Evolutionary conservation across 2,888 invertebrate genomes (phyloP).

Genomic region (Drosophila formosana): DNA sequence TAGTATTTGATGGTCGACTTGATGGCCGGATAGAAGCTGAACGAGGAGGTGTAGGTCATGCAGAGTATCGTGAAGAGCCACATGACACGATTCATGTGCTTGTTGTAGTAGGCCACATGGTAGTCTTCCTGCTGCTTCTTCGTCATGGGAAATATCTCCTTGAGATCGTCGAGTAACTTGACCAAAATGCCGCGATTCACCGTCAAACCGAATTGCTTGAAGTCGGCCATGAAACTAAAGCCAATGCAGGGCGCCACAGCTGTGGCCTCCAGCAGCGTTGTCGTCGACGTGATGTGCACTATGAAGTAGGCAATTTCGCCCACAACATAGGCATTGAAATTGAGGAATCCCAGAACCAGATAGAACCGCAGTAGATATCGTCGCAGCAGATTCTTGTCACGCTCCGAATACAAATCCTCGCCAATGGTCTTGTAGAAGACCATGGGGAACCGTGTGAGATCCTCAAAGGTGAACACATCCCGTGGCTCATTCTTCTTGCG

Average conservation of each 20-base stretch:
- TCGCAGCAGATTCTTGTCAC: constrained; percentile 53
- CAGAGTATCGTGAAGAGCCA: constrained; percentile 67
- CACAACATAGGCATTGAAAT: constrained; percentile 71
- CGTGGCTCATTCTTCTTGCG: constrained; percentile 38
- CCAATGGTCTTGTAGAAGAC: constrained; percentile 77
- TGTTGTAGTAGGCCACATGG: constrained; percentile 51
- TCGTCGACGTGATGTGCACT: constrained; percentile 66
- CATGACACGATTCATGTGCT: constrained; percentile 66
- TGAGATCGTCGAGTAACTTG: constrained; percentile 63
- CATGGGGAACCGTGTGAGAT: constrained; percentile 69
- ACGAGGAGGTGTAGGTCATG: constrained; percentile 74
- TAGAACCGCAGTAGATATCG: constrained; percentile 61
- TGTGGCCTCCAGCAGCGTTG: constrained; percentile 78
- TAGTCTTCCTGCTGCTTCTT: constrained; percentile 50
- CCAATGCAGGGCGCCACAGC: constrained; percentile 79
- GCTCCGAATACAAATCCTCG: constrained; percentile 72
- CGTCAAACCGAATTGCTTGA: constrained; percentile 72
- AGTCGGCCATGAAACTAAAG: constrained; percentile 71
- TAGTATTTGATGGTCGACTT: constrained; percentile 64
- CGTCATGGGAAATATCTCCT: constrained; percentile 65
- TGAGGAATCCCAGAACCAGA: constrained; percentile 64
- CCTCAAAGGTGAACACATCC: constrained; percentile 57
- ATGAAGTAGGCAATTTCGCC: constrained; percentile 77
- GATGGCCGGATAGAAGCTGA: constrained; percentile 76
- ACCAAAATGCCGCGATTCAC: constrained; percentile 50